Evolutionary conservation across 1,140 invertebrate species (phyloP).

Genomic region (Oreohelix idahoensis): DNA sequence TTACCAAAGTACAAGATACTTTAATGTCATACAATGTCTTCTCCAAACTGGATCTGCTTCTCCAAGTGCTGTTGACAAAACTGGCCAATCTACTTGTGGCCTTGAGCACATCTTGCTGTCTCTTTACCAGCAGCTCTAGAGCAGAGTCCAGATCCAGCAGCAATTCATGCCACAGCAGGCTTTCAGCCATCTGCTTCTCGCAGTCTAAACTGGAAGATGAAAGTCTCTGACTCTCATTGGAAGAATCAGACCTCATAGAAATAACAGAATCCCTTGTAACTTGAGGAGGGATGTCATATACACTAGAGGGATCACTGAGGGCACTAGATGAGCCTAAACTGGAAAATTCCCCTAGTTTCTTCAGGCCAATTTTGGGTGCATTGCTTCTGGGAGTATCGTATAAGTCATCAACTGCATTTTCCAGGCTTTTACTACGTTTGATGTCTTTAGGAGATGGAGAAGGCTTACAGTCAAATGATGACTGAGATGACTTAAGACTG

Average conservation of each 20-base stretch:
- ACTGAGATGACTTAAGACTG: constrained; percentile 18
- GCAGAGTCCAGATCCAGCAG: constrained; percentile 88
- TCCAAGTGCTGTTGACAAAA: constrained; percentile 86
- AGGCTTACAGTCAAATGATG: constrained; percentile 30
- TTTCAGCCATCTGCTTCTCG: constrained; percentile 44
- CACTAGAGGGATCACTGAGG: constrained; percentile 42
- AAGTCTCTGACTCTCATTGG: constrained; percentile 56
- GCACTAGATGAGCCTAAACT: constrained; percentile 38
- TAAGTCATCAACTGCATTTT: constrained; percentile 62
- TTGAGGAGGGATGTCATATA: constrained; percentile 75
- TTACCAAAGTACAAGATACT: constrained; percentile 82
- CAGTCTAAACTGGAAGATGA: constrained; percentile 64
- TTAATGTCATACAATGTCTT: constrained; percentile 82
- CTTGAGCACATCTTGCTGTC: constrained; percentile 79
- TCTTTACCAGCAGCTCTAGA: constrained; percentile 85
- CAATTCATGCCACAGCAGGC: constrained; percentile 76
- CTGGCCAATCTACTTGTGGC: constrained; percentile 78
- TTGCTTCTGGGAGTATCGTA: constrained; percentile 65
- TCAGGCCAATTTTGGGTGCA: constrained; percentile 48
- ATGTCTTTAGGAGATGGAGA: constrained; percentile 24
- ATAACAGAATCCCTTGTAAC: constrained; percentile 71
- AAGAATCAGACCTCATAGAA: constrained; percentile 61
- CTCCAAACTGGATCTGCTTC: constrained; percentile 82
- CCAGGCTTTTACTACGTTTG: constrained; percentile 44
- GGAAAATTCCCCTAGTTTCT: constrained; percentile 12